Conservation (phyloP, 1,140 invertebrate genomes). For the Drosophila hydei region DNA sequence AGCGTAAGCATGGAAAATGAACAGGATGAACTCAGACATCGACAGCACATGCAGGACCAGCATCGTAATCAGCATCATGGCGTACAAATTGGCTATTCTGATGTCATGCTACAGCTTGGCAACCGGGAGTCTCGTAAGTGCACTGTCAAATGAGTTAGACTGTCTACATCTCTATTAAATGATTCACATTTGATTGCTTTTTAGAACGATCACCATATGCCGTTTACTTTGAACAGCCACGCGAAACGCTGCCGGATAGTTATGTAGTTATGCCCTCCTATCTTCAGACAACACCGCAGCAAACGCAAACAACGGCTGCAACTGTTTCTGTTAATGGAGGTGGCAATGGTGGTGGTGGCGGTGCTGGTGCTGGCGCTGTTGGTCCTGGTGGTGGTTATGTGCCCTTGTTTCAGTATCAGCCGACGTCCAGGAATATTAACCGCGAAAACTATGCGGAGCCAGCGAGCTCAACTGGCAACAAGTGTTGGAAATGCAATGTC, state of each 20-base stretch:
- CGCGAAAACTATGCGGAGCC: slow-evolving; percentile 34
- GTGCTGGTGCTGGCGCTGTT: neutral
- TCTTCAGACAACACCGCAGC: slow-evolving; percentile 21
- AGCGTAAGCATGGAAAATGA: slow-evolving; percentile 65
- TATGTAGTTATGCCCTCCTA: slow-evolving; percentile 58
- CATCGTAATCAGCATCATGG: slow-evolving; percentile 50
- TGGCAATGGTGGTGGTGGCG: neutral
- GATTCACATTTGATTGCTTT: neutral
- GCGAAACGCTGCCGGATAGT: slow-evolving; percentile 39
- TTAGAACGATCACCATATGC: slow-evolving; percentile 35
- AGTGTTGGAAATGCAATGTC: slow-evolving; percentile 55
- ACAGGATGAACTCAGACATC: slow-evolving; percentile 66
- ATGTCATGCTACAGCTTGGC: slow-evolving; percentile 39
- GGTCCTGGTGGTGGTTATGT: slow-evolving; percentile 10
- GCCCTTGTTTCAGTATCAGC: slow-evolving; percentile 25
- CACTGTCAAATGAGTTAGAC: neutral
- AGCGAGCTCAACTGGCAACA: slow-evolving; percentile 26
- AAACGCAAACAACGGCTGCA: slow-evolving; percentile 2
- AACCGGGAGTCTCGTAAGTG: slow-evolving; percentile 54
- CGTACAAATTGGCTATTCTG: slow-evolving; percentile 42
- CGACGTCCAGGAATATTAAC: slow-evolving; percentile 7
- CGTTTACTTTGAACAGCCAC: slow-evolving; percentile 36
- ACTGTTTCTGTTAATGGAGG: neutral
- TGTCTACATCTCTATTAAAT: slow-evolving; percentile 1
- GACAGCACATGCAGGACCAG: slow-evolving; percentile 51